A percentile compares a stretch with the other conserved stretches of the same genome.
Evolutionary conservation across 2,888 invertebrate genomes (phyloP).

Genomic region (Lydus trimaculatus): DNA sequence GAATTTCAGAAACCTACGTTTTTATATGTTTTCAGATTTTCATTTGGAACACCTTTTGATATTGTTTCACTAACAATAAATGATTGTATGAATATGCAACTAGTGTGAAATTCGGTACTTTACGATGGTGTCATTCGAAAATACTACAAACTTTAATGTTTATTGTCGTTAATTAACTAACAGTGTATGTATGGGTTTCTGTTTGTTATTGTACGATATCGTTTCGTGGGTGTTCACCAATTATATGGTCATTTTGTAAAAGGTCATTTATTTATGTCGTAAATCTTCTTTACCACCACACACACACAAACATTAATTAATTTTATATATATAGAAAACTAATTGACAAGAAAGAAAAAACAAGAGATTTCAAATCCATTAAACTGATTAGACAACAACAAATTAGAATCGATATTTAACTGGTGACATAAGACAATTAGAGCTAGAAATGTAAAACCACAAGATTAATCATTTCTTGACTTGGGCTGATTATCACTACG

Average conservation of each 20-base stretch:
- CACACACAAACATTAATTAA: constrained; percentile 23
- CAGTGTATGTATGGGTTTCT: constrained; percentile 12
- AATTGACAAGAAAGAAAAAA: constrained; percentile 25
- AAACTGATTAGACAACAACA: constrained; percentile 17
- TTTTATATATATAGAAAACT: constrained; percentile 26
- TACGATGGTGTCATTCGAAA: constrained; percentile 34
- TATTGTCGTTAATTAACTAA: constrained; percentile 42
- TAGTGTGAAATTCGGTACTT: constrained; percentile 35
- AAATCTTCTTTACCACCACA: no score
- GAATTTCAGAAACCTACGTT: background rate
- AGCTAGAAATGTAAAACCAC: background rate
- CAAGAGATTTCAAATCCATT: constrained; percentile 26
- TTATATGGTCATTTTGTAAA: constrained; percentile 40
- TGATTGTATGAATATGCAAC: constrained; percentile 40
- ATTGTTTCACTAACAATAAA: no score
- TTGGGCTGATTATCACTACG: background rate
- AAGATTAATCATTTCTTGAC: background rate
- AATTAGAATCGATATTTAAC: constrained; percentile 14
- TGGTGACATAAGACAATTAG: constrained; percentile 10
- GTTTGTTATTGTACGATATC: constrained; percentile 35
- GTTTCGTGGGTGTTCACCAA: constrained; percentile 34
- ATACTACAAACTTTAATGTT: constrained; percentile 39
- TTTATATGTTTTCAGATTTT: background rate
- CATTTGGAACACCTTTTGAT: no score
- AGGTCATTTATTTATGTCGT: constrained; percentile 37